A percentile compares a stretch with the other conserved stretches of the same genome.
phyloP scores from a whole-genome alignment of 1,140 invertebrate species.

The Plodia interpunctella region DNA sequence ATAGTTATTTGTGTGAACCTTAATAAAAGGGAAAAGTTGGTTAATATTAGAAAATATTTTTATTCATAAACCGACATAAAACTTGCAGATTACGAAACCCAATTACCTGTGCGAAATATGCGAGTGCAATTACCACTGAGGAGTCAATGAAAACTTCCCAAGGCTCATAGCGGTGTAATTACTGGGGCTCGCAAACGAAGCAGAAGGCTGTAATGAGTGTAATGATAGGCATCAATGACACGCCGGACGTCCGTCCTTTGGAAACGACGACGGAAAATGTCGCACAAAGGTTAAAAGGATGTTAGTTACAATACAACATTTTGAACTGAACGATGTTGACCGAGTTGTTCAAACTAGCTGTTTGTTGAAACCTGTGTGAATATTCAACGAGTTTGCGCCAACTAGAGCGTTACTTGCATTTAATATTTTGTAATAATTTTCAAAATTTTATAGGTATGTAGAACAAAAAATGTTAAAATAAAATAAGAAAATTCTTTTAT shows the following conservation, averaged over 20 bases:
- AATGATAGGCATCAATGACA: background rate
- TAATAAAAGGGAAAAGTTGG: background rate
- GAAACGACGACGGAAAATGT: background rate
- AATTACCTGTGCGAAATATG: no score
- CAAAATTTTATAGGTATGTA: no score
- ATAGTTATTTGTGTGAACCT: background rate
- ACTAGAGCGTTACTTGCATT: no score
- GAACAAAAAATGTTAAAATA: no score
- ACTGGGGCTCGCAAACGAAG: background rate
- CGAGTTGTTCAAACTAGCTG: background rate
- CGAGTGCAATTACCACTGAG: background rate
- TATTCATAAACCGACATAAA: no score
- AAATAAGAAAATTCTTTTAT: no score
- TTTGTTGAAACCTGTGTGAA: no score
- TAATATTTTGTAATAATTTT: no score
- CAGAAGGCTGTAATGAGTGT: background rate
- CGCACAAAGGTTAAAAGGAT: background rate
- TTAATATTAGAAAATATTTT: no score
- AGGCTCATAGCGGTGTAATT: background rate
- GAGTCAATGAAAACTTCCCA: background rate
- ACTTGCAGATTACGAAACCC: no score
- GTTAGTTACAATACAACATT: slow-evolving; percentile 1
- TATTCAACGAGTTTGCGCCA: no score
- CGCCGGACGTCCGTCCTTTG: background rate
- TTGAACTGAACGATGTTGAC: background rate